Evolutionary conservation across 1,140 invertebrate species (phyloP), one percentile per base, ranked within the genome.

Genomic region (Drosophila nannoptera): DNA sequence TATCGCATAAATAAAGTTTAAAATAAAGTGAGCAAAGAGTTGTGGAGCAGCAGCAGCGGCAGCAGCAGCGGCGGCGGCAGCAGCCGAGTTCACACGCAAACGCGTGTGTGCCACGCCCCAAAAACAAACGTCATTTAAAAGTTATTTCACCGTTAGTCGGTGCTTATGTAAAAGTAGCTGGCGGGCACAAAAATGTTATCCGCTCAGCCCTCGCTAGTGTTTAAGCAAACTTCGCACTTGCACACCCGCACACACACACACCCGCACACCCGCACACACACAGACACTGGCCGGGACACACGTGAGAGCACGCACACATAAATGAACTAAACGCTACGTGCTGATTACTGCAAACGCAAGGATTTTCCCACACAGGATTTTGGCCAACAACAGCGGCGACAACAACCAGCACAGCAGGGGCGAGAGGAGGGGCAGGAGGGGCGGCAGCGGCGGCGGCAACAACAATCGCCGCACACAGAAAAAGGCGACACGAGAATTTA

Each of bases 321-420:
- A 69, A 84, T 83, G 80, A 76, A 84, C 80, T 80, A 84, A 76
- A 74, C 69, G 69, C 76, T 84, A 84, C 80, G 80, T 84, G 80
- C 80, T 84, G 81, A 84, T 84, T 84, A 84, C 80, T 84, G 80
- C 76, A 84, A 84, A 84, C 76, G 80, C 76, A 84, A 84, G 80
- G 80, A 84, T 84, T 84, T 84, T 53, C 46, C 49, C 43, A 65
- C 52, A 63, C 32, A 50, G 52, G 53, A 56, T 64, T 64, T 64
- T 33, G 16, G 42, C 33, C 31, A 54, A 31, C 14, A 38, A 11
- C 33, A 53, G 33, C 33, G 38, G 32, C 16, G 45, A 49, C 12
- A 55, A 12, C 40, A 42, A 7, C 7, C 7, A 42, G 9, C 9
- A 40, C 38, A 40, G 5, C 38, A 40, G 6, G n/a, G 6, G n/a